Conservation (phyloP, 1,140 invertebrate species). For the Vanessa tameamea region DNA sequence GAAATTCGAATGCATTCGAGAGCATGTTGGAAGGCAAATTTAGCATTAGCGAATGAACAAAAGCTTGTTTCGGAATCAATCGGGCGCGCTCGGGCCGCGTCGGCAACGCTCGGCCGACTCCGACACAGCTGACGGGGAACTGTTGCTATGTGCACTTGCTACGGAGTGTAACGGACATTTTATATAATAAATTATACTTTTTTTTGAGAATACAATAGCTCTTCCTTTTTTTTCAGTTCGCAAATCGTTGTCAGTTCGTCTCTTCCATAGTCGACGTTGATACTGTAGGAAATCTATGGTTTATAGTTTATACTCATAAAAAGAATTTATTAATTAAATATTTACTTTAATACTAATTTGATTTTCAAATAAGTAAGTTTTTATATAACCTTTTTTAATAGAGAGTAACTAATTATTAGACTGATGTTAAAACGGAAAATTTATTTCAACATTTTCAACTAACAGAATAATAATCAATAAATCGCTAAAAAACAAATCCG, state of each 20-base stretch:
- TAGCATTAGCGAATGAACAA: slow-evolving; percentile 18
- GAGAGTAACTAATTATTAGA: background rate
- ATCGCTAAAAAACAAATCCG: background rate
- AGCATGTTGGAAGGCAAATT: slow-evolving; percentile 6
- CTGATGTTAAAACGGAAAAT: background rate
- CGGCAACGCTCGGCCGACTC: slow-evolving; percentile 51
- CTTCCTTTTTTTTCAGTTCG: background rate
- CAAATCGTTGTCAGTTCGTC: background rate
- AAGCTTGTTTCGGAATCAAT: slow-evolving; percentile 37
- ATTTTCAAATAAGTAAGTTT: background rate
- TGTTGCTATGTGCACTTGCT: slow-evolving; percentile 74
- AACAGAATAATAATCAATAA: background rate
- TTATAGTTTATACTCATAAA: too few species aligned
- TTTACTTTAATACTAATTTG: too few species aligned
- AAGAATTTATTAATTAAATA: too few species aligned
- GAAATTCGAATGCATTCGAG: slow-evolving; percentile 16
- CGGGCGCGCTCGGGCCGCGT: slow-evolving; percentile 48
- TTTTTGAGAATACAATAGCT: background rate
- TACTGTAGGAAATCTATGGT: too few species aligned
- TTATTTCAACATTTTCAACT: too few species aligned
- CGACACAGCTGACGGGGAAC: slow-evolving; percentile 69
- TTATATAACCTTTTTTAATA: background rate
- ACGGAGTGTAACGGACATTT: slow-evolving; percentile 53
- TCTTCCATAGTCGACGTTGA: too few species aligned
- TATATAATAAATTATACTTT: background rate